A percentile compares a stretch with the other conserved stretches of the same genome.
These are phyloP conservation scores for Drosophila baimaii DNA, from an alignment of 1,140 invertebrate genomes.

Conservation along the genomic window DNA sequence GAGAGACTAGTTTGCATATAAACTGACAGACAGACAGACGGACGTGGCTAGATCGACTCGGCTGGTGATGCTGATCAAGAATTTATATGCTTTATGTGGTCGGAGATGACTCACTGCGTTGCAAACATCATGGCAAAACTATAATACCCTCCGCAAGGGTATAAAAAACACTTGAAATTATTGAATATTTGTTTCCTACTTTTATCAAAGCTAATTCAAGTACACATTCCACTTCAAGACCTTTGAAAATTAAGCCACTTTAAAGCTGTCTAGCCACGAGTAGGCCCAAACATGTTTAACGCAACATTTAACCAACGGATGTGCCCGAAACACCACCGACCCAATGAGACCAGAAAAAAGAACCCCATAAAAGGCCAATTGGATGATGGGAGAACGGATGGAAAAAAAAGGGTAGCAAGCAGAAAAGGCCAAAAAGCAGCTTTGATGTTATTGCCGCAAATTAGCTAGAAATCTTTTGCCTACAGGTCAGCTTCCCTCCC, in stretches of 20 bases:
- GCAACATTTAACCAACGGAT: constrained; percentile 71
- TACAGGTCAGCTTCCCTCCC: constrained; percentile 55
- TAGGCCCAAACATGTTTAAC: constrained; percentile 54
- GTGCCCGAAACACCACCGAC: constrained; percentile 39
- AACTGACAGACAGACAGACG: too few species aligned
- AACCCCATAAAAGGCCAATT: constrained; percentile 66
- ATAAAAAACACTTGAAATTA: too few species aligned
- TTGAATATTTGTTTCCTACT: not conserved
- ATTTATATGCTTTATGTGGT: too few species aligned
- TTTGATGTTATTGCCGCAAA: constrained; percentile 82
- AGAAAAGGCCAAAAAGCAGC: constrained; percentile 70
- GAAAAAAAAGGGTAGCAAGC: constrained; percentile 63
- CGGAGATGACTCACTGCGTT: too few species aligned
- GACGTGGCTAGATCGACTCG: too few species aligned
- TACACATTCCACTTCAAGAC: not conserved
- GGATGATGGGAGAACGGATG: constrained; percentile 34
- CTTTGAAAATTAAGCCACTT: constrained; percentile 17
- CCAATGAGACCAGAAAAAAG: constrained; percentile 14
- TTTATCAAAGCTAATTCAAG: not conserved
- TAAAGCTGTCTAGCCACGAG: constrained; percentile 22
- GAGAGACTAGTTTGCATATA: too few species aligned
- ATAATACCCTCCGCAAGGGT: too few species aligned
- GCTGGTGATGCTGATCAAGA: too few species aligned
- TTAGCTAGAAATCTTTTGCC: constrained; percentile 80
- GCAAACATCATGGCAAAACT: too few species aligned